A percentile compares a stretch with the other conserved stretches of the same genome.
Evolutionary conservation across 2,113 vertebrate genomes (phyloP).

Genomic region (Oxyura jamaicensis): DNA sequence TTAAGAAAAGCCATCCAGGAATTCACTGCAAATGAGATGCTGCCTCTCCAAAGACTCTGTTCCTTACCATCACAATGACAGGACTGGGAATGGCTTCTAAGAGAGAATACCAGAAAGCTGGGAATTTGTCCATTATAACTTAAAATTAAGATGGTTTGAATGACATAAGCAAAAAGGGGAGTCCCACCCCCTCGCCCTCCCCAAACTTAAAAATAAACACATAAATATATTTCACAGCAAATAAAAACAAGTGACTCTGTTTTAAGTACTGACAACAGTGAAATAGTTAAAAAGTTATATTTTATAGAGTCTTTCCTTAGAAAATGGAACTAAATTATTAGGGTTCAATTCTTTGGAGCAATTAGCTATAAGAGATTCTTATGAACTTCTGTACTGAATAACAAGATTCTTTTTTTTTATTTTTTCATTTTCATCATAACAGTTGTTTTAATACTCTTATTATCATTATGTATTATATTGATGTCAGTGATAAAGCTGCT

Average conservation of each 20-base stretch:
- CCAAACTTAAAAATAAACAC: not conserved
- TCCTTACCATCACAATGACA: not conserved
- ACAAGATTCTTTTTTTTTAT: not conserved
- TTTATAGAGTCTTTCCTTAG: not conserved
- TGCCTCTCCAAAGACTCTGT: constrained; percentile 40
- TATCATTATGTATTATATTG: not conserved
- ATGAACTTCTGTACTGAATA: not conserved
- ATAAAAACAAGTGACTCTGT: not conserved
- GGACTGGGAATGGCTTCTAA: not conserved
- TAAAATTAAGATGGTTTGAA: not conserved
- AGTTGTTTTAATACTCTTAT: not conserved
- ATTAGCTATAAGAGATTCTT: not conserved
- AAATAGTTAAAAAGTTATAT: not conserved
- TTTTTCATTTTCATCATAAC: not conserved
- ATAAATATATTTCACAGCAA: not conserved
- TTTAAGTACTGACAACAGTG: not conserved
- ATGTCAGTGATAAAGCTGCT: not conserved
- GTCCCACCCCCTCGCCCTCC: too few relatives aligned
- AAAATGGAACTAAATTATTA: not conserved
- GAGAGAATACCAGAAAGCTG: not conserved
- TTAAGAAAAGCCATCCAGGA: constrained; percentile 71
- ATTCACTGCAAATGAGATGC: constrained; percentile 73
- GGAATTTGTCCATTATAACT: not conserved
- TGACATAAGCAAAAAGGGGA: not conserved
- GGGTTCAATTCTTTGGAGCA: not conserved